Conservation (phyloP, 2,888 invertebrate genomes). For the Suillia variegata region DNA sequence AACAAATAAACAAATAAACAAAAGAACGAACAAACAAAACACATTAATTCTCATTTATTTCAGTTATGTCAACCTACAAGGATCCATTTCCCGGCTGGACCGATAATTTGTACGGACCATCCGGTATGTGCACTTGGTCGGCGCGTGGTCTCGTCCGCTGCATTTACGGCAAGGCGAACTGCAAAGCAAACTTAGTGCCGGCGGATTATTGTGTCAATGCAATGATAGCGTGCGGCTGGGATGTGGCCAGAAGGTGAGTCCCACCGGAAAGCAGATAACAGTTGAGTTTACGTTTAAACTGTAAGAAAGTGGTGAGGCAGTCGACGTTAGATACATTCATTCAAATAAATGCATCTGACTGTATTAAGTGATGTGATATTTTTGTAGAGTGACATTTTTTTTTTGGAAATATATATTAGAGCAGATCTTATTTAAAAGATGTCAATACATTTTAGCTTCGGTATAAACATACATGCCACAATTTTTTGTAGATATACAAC, state of each 20-base stretch:
- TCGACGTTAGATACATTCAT: slow-evolving; percentile 9
- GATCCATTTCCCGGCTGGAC: slow-evolving; percentile 62
- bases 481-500: slow-evolving; percentile 41
- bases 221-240: slow-evolving; percentile 61
- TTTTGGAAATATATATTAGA: too few species aligned
- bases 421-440: too few species aligned
- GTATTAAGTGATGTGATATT: too few species aligned
- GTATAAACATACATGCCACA: too few species aligned
- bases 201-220: slow-evolving; percentile 62
- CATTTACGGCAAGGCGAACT: slow-evolving; percentile 55
- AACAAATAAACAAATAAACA: background rate
- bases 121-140: slow-evolving; percentile 60
- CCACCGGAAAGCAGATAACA: slow-evolving; percentile 11
- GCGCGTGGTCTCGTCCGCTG: slow-evolving; percentile 60
- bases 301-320: background rate
- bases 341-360: too few species aligned
- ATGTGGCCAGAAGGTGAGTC: slow-evolving; percentile 57
- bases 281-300: background rate
- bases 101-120: slow-evolving; percentile 62
- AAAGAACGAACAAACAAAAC: background rate
- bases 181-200: slow-evolving; percentile 60
- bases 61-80: slow-evolving; percentile 62
- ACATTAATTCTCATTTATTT: slow-evolving; percentile 56
- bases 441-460: too few species aligned
- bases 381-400: too few species aligned